A percentile compares a stretch with the other conserved stretches of the same genome.
Evolutionary conservation across 2,888 invertebrate species (phyloP).

Genomic region (Clusia tigrina): DNA sequence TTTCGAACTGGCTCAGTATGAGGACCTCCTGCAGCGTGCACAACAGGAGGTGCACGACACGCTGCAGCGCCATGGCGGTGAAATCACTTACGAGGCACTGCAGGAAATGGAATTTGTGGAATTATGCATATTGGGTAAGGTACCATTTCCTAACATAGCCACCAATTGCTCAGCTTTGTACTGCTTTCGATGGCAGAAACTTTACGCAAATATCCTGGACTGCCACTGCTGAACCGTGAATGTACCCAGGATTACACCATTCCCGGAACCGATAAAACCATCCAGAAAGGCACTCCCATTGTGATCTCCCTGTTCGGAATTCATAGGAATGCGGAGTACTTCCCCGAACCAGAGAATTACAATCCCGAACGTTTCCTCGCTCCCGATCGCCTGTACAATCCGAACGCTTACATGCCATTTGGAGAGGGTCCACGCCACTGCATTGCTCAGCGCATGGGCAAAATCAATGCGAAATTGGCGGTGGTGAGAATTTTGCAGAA

Average conservation of each 20-base stretch:
- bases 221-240: slow-evolving; percentile 59
- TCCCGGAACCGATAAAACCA: slow-evolving; percentile 51
- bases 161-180: too few relatives aligned
- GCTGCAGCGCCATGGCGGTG: slow-evolving; percentile 47
- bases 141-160: too few relatives aligned
- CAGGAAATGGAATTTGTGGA: slow-evolving; percentile 64
- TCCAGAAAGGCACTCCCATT: slow-evolving; percentile 59
- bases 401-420: slow-evolving; percentile 60
- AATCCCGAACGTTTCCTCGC: slow-evolving; percentile 62
- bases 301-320: slow-evolving; percentile 59
- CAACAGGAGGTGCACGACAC: slow-evolving; percentile 59
- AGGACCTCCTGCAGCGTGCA: slow-evolving; percentile 54
- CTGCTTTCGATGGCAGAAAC: slow-evolving; percentile 43
- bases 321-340: slow-evolving; percentile 61
- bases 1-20: slow-evolving; percentile 62
- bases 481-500: slow-evolving; percentile 48
- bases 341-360: slow-evolving; percentile 61
- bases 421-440: slow-evolving; percentile 64
- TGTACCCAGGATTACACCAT: slow-evolving; percentile 59
- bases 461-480: slow-evolving; percentile 50
- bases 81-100: slow-evolving; percentile 58
- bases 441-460: slow-evolving; percentile 59
- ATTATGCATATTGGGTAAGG: slow-evolving; percentile 49
- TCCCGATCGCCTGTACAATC: slow-evolving; percentile 47
- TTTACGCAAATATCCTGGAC: slow-evolving; percentile 63